Conservation (phyloP, 1,140 invertebrate genomes). For the Bursaphelenchus mucronatus region DNA sequence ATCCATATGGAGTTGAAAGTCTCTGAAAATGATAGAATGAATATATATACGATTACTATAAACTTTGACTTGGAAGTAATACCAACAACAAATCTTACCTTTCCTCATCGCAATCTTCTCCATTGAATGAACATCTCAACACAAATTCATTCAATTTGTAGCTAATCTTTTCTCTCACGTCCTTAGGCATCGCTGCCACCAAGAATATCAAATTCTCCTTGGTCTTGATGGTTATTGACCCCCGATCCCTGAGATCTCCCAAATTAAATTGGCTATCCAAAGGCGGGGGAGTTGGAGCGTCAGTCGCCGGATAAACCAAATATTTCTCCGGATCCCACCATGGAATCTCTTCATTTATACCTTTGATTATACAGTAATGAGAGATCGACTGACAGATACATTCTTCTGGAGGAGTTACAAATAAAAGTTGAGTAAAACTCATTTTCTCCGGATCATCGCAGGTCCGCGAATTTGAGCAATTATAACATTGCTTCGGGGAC, state of each 20-base stretch:
- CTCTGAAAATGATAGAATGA: slow-evolving; percentile 35
- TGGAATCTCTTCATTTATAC: slow-evolving; percentile 42
- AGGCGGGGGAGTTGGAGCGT: slow-evolving; percentile 39
- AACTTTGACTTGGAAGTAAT: not conserved
- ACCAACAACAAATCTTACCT: slow-evolving; percentile 33
- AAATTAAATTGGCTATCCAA: slow-evolving; percentile 54
- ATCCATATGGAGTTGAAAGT: slow-evolving; percentile 58
- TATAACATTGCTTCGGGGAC: slow-evolving; percentile 54
- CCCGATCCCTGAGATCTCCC: slow-evolving; percentile 41
- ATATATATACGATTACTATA: not conserved
- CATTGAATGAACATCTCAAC: slow-evolving; percentile 58
- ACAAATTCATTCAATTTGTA: slow-evolving; percentile 60
- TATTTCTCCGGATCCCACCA: slow-evolving; percentile 61
- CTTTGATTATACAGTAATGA: slow-evolving; percentile 52
- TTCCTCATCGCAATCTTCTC: slow-evolving; percentile 55
- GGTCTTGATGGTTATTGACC: slow-evolving; percentile 58
- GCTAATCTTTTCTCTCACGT: slow-evolving; percentile 48
- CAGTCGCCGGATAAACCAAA: slow-evolving; percentile 53
- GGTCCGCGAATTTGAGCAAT: slow-evolving; percentile 58
- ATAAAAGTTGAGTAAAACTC: slow-evolving; percentile 50
- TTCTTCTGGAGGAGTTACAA: slow-evolving; percentile 25
- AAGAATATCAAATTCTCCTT: slow-evolving; percentile 61
- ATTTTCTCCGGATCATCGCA: slow-evolving; percentile 57
- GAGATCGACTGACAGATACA: slow-evolving; percentile 56
- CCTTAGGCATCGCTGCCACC: slow-evolving; percentile 55